Base-by-base conservation (phyloP, 2,113 vertebrate species). In the Urocitellus parryii region DNA sequence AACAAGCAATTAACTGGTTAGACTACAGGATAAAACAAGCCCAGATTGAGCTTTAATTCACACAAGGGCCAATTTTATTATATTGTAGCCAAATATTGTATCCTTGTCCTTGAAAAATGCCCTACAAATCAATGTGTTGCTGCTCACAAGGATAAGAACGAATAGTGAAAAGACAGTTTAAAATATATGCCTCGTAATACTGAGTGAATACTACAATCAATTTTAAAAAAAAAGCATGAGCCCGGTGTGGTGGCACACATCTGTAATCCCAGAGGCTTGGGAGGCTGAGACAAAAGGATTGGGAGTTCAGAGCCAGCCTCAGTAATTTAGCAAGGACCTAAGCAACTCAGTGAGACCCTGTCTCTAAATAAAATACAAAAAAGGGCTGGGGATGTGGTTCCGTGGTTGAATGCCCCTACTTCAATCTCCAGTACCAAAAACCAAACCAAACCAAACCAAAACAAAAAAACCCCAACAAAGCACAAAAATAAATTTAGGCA, bases 171-270 rank as follows among this genome's bases (percentile, higher is more conserved):
- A 53, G 63, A 82, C 14, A 94, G 37, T 27, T 77, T 70, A 77
- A 81, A 63, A 8, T 37, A 29, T 87, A n/a, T 22, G 29, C 58
- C 22, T 78, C 45, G 39, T 5, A 37, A 86, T 42, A 86, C 5
- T 78, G 5, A 73, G 37, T 77, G 86, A 80, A 72, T 42, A 88
- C 3, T 81, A 79, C 9, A 20, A 90, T n/a, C 9, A 77, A 45
- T 94, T 95, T 94, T 95, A 27, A 93, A 90, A 96, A 72, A 45
- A 45, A 9, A 45, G 45, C 45, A 45, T 45, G 8, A 45, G 45
- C 45, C 45, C 8, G 45, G 45, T 45, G 45, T 45, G 45, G 45
- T 45, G 45, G 45, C 45, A 45, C 45, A 45, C 45, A 45, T 45
- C 8, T 45, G 45, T 45, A 45, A 45, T 45, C 45, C 45, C 45